phyloP scores from a whole-genome alignment of 1,140 invertebrate species.

The Aphaenogaster rudis region DNA sequence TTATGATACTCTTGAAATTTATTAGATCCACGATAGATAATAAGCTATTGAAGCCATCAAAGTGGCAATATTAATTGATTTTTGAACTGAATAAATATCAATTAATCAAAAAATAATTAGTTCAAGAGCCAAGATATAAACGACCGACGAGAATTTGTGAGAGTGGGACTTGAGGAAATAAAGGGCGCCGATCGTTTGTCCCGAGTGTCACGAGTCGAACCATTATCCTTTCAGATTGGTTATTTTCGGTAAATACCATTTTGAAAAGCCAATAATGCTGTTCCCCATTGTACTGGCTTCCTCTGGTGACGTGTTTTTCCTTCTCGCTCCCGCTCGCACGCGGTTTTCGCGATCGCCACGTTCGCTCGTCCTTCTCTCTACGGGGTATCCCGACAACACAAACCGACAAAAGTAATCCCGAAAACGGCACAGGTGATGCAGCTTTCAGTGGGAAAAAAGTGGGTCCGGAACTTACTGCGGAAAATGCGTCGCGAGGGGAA shows the following conservation, averaged over 20 bases:
- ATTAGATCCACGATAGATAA: background rate
- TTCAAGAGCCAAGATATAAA: constrained; percentile 28
- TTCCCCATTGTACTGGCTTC: constrained; percentile 82
- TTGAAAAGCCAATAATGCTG: constrained; percentile 87
- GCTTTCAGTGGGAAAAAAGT: constrained; percentile 77
- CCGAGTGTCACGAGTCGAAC: constrained; percentile 79
- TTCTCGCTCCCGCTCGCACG: constrained; percentile 71
- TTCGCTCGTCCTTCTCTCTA: constrained; percentile 61
- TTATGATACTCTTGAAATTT: background rate
- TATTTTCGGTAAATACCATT: constrained; percentile 87
- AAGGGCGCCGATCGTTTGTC: constrained; percentile 74
- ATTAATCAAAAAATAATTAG: constrained; percentile 82
- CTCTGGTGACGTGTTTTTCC: constrained; percentile 38
- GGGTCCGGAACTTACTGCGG: constrained; percentile 57
- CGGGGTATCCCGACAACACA: constrained; percentile 77
- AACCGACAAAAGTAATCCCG: constrained; percentile 85
- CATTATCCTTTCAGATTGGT: constrained; percentile 86
- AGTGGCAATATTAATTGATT: background rate
- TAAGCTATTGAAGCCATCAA: background rate
- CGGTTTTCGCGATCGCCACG: constrained; percentile 49
- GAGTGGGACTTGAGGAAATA: constrained; percentile 25
- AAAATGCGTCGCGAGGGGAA: constrained; percentile 53
- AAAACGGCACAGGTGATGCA: constrained; percentile 85
- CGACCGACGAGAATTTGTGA: constrained; percentile 24
- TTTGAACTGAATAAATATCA: constrained; percentile 39